Base-by-base conservation (phyloP, 2,113 vertebrate species). In the Pogona vitticeps region DNA sequence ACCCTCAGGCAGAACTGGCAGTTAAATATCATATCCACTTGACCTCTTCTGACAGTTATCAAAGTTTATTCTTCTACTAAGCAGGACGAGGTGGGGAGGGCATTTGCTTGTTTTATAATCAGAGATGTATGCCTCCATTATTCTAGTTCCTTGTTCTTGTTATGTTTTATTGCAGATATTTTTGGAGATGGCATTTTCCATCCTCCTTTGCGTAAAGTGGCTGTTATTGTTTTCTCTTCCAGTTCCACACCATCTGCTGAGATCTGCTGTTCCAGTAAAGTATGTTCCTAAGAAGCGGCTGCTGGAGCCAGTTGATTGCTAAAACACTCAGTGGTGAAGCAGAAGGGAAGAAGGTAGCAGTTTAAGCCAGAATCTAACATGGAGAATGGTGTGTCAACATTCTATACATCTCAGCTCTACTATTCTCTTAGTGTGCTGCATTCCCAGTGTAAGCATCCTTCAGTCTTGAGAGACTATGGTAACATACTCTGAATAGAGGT, bases 1-100 rank as follows among this genome's bases (percentile, higher is more conserved):
- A 26, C 7, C 56, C 65, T 84, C 87, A 76, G 46, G 70, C 36
- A 71, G 36, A n/a, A 31, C 58, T 70, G 33, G 1, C 2, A 77
- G 70, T 81, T 52, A 79, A 71, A 82, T 84, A 75, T 86, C 76
- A 58, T 80, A 79, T 81, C 18, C 52, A 59, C 67, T 88, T 88
- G 76, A 65, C 23, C 21, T 85, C 38, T 80, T 65, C 59, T 46
- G 5, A 59, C 8, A 6, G 15, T 85, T 28, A 76, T 58, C 72
- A 42, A 26, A 56, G 0, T 28, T 14, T 67, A 75, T 84, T 58
- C 28, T 80, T 58, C 56, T 80, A 78, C 5, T 26, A 77, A 12
- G n/a, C 58, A 80, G 7, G 61, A 12, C 79, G 1, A 79, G 46
- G 46, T 10, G 46, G 46, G 46, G 46, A 52, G 46, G 46, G 33